Evolutionary conservation across 1,140 invertebrate genomes (phyloP).

Genomic region (Nasonia vitripennis): DNA sequence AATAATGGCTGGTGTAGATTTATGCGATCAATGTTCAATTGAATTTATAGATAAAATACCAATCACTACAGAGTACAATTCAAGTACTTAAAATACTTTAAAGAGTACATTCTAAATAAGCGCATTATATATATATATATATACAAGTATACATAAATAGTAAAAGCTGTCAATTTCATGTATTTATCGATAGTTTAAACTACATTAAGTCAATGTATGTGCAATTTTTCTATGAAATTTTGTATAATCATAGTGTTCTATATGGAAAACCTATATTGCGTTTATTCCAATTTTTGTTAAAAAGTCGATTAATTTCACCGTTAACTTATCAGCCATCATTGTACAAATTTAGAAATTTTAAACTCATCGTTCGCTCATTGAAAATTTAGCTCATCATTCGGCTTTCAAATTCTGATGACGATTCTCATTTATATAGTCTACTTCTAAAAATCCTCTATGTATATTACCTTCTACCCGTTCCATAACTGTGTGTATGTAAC

Average conservation of each 20-base stretch:
- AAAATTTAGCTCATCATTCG: neutral
- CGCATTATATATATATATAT: neutral
- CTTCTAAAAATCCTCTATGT: constrained; percentile 28
- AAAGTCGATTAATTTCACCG: neutral
- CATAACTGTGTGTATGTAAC: constrained; percentile 28
- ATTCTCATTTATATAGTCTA: neutral
- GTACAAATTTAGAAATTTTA: neutral
- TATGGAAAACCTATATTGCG: too few species aligned
- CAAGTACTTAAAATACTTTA: constrained; percentile 18
- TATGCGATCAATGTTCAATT: neutral
- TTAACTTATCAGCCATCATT: neutral
- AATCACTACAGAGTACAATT: neutral
- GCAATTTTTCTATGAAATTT: constrained; percentile 19
- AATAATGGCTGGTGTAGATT: neutral
- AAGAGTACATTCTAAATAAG: neutral
- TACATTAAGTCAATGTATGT: constrained; percentile 19
- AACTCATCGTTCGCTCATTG: neutral
- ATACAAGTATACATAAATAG: neutral
- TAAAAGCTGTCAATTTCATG: constrained; percentile 37
- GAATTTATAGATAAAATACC: neutral
- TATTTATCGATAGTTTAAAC: constrained; percentile 13
- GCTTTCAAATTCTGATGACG: neutral
- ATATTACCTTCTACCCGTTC: constrained; percentile 38
- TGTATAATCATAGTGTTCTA: neutral
- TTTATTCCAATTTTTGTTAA: neutral